These are phyloP conservation scores for Ylistrum balloti DNA, from an alignment of 1,140 invertebrate species.

Conservation along the genomic window DNA sequence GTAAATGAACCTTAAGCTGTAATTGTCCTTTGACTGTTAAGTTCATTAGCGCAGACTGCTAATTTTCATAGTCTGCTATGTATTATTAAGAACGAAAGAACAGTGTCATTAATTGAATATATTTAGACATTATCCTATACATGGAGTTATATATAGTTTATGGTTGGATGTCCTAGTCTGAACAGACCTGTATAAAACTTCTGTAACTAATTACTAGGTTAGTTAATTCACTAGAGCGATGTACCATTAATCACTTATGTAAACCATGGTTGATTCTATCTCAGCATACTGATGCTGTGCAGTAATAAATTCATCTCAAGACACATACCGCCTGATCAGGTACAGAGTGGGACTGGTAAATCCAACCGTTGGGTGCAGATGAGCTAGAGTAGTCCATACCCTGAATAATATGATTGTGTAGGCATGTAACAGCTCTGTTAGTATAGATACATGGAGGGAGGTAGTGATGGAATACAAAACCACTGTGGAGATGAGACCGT, in stretches of 20 bases:
- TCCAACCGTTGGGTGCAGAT: no score
- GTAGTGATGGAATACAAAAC: background rate
- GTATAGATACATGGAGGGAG: background rate
- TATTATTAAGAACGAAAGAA: background rate
- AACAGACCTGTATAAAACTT: background rate
- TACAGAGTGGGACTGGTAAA: background rate
- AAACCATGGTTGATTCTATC: background rate
- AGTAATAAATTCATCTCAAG: background rate
- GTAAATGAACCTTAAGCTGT: no score
- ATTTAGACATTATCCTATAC: background rate
- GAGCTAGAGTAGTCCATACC: background rate
- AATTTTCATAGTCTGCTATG: no score
- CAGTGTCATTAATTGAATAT: background rate
- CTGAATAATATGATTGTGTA: background rate
- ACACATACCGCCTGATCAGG: background rate
- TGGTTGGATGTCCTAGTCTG: background rate
- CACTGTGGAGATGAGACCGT: background rate
- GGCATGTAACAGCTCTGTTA: background rate
- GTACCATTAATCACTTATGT: background rate
- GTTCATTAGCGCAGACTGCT: no score
- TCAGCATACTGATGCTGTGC: background rate
- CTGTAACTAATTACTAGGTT: background rate
- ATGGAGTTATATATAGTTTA: slow-evolving; percentile 8
- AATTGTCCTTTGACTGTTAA: no score
- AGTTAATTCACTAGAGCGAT: background rate